Evolutionary conservation across 2,113 vertebrate species (phyloP).

Genomic region (Limanda limanda): DNA sequence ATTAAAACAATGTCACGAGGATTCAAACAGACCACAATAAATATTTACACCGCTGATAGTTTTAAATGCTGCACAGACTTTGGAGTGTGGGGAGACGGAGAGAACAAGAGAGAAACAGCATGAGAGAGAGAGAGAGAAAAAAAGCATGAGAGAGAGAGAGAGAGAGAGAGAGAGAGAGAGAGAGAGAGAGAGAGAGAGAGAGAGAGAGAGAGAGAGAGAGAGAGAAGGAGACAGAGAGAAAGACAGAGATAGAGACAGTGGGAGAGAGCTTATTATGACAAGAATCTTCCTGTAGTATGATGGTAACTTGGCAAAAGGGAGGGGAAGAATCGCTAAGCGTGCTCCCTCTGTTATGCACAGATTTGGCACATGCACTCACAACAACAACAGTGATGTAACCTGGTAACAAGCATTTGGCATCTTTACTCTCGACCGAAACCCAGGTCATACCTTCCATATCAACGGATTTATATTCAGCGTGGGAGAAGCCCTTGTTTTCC

Average conservation of each 20-base stretch:
- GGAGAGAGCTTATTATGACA: constrained; percentile 63
- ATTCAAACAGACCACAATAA: constrained; percentile 69
- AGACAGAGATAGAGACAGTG: not conserved
- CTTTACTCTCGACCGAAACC: constrained; percentile 77
- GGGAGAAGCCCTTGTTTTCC: constrained; percentile 79
- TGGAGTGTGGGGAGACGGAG: constrained; percentile 21
- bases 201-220: not conserved
- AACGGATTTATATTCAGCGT: constrained; percentile 68
- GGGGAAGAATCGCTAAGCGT: constrained; percentile 76
- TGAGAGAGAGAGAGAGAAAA: not conserved
- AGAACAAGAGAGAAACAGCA: not conserved
- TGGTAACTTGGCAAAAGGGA: constrained; percentile 78
- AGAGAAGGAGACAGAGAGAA: not conserved
- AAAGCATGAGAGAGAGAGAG: not conserved
- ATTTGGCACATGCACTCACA: constrained; percentile 80
- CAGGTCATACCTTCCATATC: constrained; percentile 81
- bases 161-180: not conserved
- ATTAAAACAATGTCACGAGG: constrained; percentile 54
- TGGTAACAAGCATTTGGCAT: constrained; percentile 83
- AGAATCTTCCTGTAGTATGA: constrained; percentile 76
- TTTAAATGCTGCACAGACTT: constrained; percentile 50
- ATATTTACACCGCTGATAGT: constrained; percentile 69
- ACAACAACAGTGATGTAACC: constrained; percentile 86
- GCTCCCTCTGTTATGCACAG: constrained; percentile 78
- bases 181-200: not conserved